Base-by-base conservation (phyloP, 1,140 invertebrate species). In the Choristoneura fumiferana region DNA sequence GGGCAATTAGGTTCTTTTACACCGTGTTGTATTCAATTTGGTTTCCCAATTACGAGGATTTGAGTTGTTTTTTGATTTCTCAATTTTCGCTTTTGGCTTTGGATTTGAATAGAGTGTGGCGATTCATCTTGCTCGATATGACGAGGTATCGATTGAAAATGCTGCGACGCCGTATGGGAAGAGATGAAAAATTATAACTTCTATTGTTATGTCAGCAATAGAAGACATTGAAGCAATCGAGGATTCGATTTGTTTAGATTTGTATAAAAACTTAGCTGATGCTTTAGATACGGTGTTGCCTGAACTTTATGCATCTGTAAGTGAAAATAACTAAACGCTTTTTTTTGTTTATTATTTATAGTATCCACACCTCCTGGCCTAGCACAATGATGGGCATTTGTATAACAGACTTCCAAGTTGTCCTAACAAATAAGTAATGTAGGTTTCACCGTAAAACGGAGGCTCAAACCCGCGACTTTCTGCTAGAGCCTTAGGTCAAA, bases 61-160 rank as follows among this genome's bases (percentile, higher is more conserved):
- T 84, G 0, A 17, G 52, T 10, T 58, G 66, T 3, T 88, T 67
- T 56, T 12, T 73, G 4, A 60, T 88, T 1, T 73, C 71, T 55
- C 63, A 72, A 8, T 71, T 78, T 8, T 75, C 78, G 0, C 58
- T 76, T 3, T 59, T 85, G 5, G 72, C 76, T 34, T 63, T 88
- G 17, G 84, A 88, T 63, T 34, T 84, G 9, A 84, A 76, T 57
- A 54, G 83, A 60, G 71, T 85, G 1, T 88, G 80, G 81, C 69
- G 85, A 8, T 84, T 76, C 35, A 57, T 75, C 9, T 37, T 85
- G 4, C 72, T 84, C 2, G 75, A 85, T 35, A 69, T 70, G 4
- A 60, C 86, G 3, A 66, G 81, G 15, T 73, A 80, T 60, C 65
- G 85, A 38, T 69, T 88, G 10, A 72, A 65, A 49, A 63, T 83